phyloP scores from a whole-genome alignment of 2,888 invertebrate species.

The Aporophyla nigra region DNA sequence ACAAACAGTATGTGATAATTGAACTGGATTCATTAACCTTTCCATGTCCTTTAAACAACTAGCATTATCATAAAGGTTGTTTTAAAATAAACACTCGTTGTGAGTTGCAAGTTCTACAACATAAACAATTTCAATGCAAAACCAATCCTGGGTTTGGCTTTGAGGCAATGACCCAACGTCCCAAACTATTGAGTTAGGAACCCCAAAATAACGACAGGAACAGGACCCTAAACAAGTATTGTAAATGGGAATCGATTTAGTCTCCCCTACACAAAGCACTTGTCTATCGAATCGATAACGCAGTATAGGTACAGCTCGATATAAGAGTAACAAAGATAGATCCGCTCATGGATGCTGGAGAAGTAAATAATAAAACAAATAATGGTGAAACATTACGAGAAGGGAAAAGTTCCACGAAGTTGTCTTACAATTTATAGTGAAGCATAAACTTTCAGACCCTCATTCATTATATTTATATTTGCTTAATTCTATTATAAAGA shows the following conservation, averaged over 20 bases:
- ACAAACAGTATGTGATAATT: conserved; percentile 2
- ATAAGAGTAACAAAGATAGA: conserved; percentile 17
- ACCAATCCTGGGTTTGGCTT: conserved; percentile 16
- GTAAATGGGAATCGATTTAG: conserved; percentile 58
- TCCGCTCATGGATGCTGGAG: conserved; percentile 2
- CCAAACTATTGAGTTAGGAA: conserved; percentile 41
- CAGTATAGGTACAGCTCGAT: conserved; percentile 15
- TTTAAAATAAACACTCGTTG: conserved; percentile 3
- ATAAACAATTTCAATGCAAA: conserved; percentile 29
- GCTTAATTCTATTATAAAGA: conserved; percentile 48
- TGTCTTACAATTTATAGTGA: conserved; percentile 22
- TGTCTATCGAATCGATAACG: conserved; percentile 53
- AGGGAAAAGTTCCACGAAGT: conserved; percentile 14
- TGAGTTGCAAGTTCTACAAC: not conserved
- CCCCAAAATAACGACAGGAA: conserved; percentile 35
- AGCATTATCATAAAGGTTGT: not conserved
- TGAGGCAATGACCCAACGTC: conserved; percentile 18
- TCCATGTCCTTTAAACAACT: not conserved
- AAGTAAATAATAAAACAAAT: conserved; percentile 35
- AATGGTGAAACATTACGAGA: conserved; percentile 23
- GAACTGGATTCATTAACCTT: conserved; percentile 1
- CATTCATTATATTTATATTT: conserved; percentile 35
- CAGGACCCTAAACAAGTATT: conserved; percentile 49
- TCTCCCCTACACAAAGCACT: conserved; percentile 45
- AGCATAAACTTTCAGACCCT: conserved; percentile 32